Evolutionary conservation across 2,888 invertebrate genomes (phyloP).

Genomic region (Mesochorus sp.): DNA sequence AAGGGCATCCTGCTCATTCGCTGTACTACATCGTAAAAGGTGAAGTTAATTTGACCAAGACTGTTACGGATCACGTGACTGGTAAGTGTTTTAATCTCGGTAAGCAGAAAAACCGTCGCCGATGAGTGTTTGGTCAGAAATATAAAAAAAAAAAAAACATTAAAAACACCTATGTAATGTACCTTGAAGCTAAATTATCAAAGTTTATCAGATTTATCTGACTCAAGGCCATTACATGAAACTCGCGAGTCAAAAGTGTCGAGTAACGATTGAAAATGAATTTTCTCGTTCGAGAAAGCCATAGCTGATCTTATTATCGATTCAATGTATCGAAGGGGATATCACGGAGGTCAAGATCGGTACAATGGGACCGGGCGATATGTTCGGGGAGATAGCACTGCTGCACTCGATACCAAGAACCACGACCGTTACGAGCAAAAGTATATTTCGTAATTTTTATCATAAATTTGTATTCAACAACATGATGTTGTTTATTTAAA

Average conservation of each 20-base stretch:
- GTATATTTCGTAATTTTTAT: slow-evolving; percentile 60
- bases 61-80: slow-evolving; percentile 83
- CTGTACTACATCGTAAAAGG: slow-evolving; percentile 87
- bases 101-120: neutral
- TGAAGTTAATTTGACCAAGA: slow-evolving; percentile 83
- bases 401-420: slow-evolving; percentile 85
- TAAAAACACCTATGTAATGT: neutral
- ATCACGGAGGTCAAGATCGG: slow-evolving; percentile 81
- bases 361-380: slow-evolving; percentile 84
- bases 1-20: slow-evolving; percentile 85
- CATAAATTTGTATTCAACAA: neutral
- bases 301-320: slow-evolving; percentile 23
- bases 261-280: slow-evolving; percentile 34
- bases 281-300: neutral
- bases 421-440: slow-evolving; percentile 84
- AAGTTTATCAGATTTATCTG: neutral
- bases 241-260: slow-evolving; percentile 8
- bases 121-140: neutral
- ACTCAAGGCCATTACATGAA: neutral
- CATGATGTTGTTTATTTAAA: neutral
- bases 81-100: slow-evolving; percentile 61
- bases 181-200: neutral
- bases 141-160: neutral
- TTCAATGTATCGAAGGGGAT: slow-evolving; percentile 67
- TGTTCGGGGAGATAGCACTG: slow-evolving; percentile 87